Conservation (phyloP, 2,113 vertebrate species). For the Prolemur simus region DNA sequence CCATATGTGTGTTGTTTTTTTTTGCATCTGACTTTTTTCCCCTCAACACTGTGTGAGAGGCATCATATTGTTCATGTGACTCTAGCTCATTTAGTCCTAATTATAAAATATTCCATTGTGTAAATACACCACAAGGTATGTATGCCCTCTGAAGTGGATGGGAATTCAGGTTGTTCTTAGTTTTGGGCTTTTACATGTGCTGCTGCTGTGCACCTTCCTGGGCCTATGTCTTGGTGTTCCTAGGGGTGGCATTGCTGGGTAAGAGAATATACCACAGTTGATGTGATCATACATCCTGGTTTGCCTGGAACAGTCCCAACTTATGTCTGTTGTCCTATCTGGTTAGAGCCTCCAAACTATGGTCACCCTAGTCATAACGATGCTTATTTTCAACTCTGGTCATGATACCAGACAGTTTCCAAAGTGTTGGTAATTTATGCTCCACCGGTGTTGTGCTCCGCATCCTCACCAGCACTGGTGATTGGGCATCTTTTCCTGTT, state of each 20-base stretch:
- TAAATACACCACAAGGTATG: neutral
- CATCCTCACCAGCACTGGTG: neutral
- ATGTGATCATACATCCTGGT: neutral
- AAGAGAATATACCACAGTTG: neutral
- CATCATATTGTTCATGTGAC: neutral
- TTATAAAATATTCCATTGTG: neutral
- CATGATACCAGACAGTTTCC: neutral
- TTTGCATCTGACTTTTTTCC: neutral
- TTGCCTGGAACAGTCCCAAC: neutral
- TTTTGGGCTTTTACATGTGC: neutral
- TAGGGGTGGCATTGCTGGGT: neutral
- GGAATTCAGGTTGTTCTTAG: neutral
- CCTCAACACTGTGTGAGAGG: neutral
- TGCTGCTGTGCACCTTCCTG: neutral
- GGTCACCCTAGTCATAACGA: neutral
- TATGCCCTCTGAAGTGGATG: neutral
- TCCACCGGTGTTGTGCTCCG: fast-evolving
- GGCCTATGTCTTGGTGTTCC: neutral
- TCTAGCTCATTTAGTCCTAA: neutral
- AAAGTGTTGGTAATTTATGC: neutral
- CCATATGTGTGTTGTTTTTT: neutral
- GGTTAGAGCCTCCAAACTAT: neutral
- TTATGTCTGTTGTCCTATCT: neutral
- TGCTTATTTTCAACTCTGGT: neutral
- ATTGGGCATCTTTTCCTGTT: neutral